Evolutionary conservation across 2,797 vertebrate species (phyloP), one percentile per base, ranked within the genome.

Genomic region (Labroides dimidiatus): DNA sequence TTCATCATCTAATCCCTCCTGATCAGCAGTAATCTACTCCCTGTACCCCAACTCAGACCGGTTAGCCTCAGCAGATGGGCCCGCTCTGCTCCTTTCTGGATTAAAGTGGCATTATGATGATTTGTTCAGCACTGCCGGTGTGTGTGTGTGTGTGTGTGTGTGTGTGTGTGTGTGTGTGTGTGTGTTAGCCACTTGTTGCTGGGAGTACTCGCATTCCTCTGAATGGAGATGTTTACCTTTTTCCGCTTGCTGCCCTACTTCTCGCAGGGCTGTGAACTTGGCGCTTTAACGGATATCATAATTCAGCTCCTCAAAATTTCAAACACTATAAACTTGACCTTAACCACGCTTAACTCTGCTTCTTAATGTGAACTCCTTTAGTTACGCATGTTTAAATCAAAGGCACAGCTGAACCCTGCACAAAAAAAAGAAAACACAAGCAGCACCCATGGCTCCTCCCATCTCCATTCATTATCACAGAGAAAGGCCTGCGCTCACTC

Each of bases 51-150:
- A 74, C 48, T 55, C 54, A 5, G 62, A 63, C 66, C 33, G 73
- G 69, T 85, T 72, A 75, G 44, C 81, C 64, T 20, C 70, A 84
- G 70, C 87, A 91, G 91, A 93, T 89, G 90, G 87, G 62, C 72
- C 55, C 14, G 61, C 69, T 72, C 54, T 61, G 47, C 44, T 77
- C 48, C 39, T 67, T 49, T 76, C 71, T 59, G 75, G 83, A 87
- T 83, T 89, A 84, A 77, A 72, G 64, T 68, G 75, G 64, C 62
- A 81, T 90, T 83, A 85, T 58, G 59, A 77, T 76, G 68, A 84
- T 82, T 81, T 74, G 49, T 63, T 47, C 27, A 63, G 58, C 39
- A 48, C 24, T 48, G 60, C 30, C 2, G 1, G 24, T 57, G 64
- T 47, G 61, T 56, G 21, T 44, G 61, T 41, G 48, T 81, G 68